Base-by-base conservation (phyloP, 2,113 vertebrate species). In the Symphodus melops region DNA sequence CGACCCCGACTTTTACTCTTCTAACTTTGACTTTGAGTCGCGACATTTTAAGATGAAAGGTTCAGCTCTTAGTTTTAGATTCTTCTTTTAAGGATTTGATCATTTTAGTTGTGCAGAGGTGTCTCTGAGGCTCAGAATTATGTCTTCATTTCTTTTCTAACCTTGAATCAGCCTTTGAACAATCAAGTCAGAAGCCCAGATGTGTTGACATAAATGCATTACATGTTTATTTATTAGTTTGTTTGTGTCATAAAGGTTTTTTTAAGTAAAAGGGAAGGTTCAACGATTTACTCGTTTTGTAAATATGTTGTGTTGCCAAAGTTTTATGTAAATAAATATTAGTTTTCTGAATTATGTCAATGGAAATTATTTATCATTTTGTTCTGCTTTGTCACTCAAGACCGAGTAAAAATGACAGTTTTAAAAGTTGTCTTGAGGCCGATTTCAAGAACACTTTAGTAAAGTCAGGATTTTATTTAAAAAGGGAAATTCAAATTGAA, bases 241-340 rank as follows among this genome's bases (percentile, higher is more conserved):
- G 28, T 73, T 64, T 13, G 57, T 62, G 66, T 72, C 33, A 44
- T 71, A 48, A 42, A 63, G 56, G 16, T 39, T 1, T 0, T 83
- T 77, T 83, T 71, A 49, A 67, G 57, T 77, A 33, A 85, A 85
- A 73, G 36, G 68, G 36, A 79, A 74, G 20, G 3, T 8, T 14
- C 76, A 12, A 36, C 72, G 9, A 51, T 28, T 63, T 67, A 58
- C 39, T 71, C n/a, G 46, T 28, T 21, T 77, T 90, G 79, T 86
- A 86, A 87, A 88, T 85, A 86, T 68, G 33, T 71, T 65, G 16
- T 69, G 64, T 79, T 84, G 16, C 44, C 21, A 72, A 75, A 79
- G 55, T 83, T 37, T 75, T 79, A 68, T 88, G 87, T 90, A 82
- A 92, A 90, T 92, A 91, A 92, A 91, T 81, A 60, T 75, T 5